Evolutionary conservation across 2,888 invertebrate genomes (phyloP), one percentile per base, ranked within the genome.

Genomic region (Itoplectis maculator): DNA sequence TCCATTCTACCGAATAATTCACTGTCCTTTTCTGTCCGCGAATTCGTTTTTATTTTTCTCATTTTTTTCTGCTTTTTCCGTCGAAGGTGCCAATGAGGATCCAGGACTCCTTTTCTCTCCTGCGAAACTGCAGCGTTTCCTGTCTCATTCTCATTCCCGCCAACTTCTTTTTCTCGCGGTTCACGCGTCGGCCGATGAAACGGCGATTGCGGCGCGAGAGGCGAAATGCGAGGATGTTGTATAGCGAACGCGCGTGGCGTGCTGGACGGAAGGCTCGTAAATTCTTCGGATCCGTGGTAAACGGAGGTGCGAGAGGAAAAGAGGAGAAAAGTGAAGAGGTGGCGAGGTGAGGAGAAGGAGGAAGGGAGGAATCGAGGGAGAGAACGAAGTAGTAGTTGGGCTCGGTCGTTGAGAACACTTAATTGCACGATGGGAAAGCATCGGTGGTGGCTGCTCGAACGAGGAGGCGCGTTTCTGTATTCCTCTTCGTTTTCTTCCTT

Each of bases 231-330:
- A 42, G 59, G 66, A 49, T 49, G 65, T 70, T 65, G 59, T 42
- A 37, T 45, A 47, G 20, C 18, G 15, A 18, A 47, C 2, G 20
- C 23, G n/a, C 37, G 35, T 20, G 37, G 76, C 61, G 76, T 59
- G 66, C 29, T 61, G 76, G 77, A 74, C 68, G 73, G 56, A 56
- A 79, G 74, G 69, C 73, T 89, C 89, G 88, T 88, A 89, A 88
- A 89, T 89, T 89, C 89, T 86, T 88, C 86, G 84, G 86, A 87
- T 88, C 81, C 82, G 83, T 79, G 72, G 68, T 77, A 83, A 83
- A 83, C 70, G 68, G 69, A 84, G 81, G 75, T 79, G 80, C 78
- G 80, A 82, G 79, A 66, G 80, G 82, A 74, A 83, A 81, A 66
- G 69, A 49, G 15, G 63, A 81, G 70, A 69, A 79, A 63, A 75